phyloP scores from a whole-genome alignment of 2,797 vertebrate species.

The Neosilurus mollespiculum region DNA sequence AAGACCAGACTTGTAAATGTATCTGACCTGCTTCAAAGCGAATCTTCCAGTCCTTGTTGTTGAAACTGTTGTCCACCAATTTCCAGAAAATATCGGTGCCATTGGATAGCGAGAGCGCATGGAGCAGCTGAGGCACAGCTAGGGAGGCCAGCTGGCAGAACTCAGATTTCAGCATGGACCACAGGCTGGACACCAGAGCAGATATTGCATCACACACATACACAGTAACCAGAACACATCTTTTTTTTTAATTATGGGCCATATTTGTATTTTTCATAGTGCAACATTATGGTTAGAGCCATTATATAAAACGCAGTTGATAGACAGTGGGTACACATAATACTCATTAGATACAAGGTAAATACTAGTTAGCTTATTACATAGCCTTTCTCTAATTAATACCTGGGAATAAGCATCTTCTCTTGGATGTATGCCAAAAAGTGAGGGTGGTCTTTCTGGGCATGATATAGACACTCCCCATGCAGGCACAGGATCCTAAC shows the following conservation, averaged over 20 bases:
- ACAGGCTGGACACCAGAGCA: slow-evolving; percentile 76
- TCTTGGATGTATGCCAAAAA: slow-evolving; percentile 95
- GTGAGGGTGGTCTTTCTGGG: slow-evolving; percentile 90
- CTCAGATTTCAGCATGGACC: slow-evolving; percentile 95
- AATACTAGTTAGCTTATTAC: not conserved
- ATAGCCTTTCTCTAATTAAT: slow-evolving; percentile 3
- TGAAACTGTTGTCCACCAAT: slow-evolving; percentile 94
- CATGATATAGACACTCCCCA: slow-evolving; percentile 91
- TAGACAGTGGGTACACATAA: not conserved
- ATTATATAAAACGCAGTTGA: not conserved
- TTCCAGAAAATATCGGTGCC: slow-evolving; percentile 99
- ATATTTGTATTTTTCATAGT: not conserved
- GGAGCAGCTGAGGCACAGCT: slow-evolving; percentile 94
- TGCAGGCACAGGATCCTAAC: slow-evolving; percentile 95
- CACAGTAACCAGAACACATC: slow-evolving; percentile 5
- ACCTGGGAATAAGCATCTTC: slow-evolving; percentile 97
- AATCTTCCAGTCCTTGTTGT: slow-evolving; percentile 98
- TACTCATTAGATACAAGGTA: not conserved
- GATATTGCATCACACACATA: slow-evolving; percentile 38
- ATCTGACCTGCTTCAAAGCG: slow-evolving; percentile 95
- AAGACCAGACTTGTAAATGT: not conserved
- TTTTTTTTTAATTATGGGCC: not conserved
- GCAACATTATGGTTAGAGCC: not conserved
- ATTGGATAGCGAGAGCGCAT: slow-evolving; percentile 89
- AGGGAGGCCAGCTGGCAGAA: slow-evolving; percentile 97